phyloP scores from a whole-genome alignment of 2,113 vertebrate genomes.

The Pteruthius melanotis region DNA sequence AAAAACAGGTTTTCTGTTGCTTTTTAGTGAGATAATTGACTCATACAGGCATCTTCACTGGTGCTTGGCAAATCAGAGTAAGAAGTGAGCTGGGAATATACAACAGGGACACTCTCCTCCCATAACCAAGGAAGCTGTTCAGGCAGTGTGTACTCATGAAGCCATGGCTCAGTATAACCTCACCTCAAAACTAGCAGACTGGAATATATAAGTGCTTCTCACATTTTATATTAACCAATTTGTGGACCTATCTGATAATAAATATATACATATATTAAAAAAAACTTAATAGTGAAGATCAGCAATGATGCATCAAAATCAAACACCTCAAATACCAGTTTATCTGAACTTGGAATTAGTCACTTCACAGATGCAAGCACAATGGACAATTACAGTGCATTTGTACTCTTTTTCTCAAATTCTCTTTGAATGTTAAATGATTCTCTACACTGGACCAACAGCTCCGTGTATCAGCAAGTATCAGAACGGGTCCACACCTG shows the following conservation, averaged over 20 bases:
- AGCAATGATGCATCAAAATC: background rate
- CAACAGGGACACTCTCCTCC: background rate
- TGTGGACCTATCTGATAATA: background rate
- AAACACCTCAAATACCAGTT: background rate
- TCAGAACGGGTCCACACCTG: background rate
- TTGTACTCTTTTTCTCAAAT: background rate
- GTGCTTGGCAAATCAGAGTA: background rate
- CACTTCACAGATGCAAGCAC: background rate
- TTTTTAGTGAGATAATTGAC: background rate
- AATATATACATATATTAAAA: background rate
- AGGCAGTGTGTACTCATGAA: background rate
- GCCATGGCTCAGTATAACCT: background rate
- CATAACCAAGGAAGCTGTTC: background rate
- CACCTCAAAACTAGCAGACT: background rate
- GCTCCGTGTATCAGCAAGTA: background rate
- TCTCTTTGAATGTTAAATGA: background rate
- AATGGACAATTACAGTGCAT: background rate
- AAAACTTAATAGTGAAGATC: background rate
- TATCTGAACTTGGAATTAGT: background rate
- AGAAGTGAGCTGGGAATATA: background rate
- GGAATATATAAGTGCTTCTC: background rate
- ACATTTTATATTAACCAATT: background rate
- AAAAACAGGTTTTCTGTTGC: background rate
- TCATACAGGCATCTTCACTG: background rate
- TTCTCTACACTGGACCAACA: background rate